Conservation (phyloP, 2,888 invertebrate genomes). For the Disparrhopalites patrizii region DNA sequence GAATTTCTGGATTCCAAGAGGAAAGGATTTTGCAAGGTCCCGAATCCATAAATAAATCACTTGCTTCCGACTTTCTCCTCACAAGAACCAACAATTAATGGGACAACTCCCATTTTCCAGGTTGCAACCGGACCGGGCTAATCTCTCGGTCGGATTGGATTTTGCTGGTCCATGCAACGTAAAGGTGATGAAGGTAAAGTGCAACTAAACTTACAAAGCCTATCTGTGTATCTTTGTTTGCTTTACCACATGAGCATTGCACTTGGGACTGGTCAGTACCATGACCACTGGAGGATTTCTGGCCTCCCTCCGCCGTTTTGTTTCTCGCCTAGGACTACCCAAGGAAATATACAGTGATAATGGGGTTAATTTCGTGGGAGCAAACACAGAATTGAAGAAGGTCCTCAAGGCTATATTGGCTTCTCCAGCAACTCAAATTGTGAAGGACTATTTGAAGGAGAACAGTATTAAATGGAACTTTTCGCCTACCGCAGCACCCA, state of each 20-base stretch:
- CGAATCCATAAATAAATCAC: too few species aligned
- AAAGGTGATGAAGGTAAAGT: not conserved
- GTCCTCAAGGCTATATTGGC: not conserved
- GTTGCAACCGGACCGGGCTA: not conserved
- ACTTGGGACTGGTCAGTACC: constrained; percentile 28
- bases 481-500: not conserved
- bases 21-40: too few species aligned
- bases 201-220: not conserved
- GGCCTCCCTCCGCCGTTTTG: constrained; percentile 32
- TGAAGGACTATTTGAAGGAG: not conserved
- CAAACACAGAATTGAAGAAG: constrained; percentile 5
- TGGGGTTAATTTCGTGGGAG: constrained; percentile 36
- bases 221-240: not conserved
- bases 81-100: constrained; percentile 4
- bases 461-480: not conserved
- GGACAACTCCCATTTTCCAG: not conserved
- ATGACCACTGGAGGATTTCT: constrained; percentile 33
- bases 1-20: too few species aligned
- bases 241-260: constrained; percentile 5
- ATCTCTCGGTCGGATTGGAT: not conserved
- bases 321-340: constrained; percentile 30
- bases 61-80: too few species aligned
- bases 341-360: constrained; percentile 35
- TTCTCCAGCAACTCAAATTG: not conserved
- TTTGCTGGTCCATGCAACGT: not conserved